Conservation (phyloP, 2,888 invertebrate species). For the Disparrhopalites patrizii region DNA sequence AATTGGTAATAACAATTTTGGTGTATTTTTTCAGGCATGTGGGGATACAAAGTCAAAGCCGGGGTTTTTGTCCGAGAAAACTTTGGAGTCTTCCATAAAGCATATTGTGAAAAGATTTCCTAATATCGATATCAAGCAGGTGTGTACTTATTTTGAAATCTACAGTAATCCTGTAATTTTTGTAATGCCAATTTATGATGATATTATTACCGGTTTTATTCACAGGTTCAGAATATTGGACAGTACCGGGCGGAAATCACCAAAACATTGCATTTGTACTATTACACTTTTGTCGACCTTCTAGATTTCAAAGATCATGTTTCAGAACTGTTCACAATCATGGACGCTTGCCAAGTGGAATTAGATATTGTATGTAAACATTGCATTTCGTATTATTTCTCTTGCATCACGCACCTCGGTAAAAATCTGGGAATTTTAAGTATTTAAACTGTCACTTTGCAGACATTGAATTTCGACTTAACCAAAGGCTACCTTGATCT, state of each 20-base stretch:
- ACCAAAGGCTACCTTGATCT: slow-evolving; percentile 94
- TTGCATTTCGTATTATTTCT: too few relatives aligned
- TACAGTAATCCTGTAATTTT: too few relatives aligned
- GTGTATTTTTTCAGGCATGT: slow-evolving; percentile 63
- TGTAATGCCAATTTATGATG: too few relatives aligned
- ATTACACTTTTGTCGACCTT: slow-evolving; percentile 98
- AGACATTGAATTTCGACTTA: slow-evolving; percentile 88
- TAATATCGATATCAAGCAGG: slow-evolving; percentile 85
- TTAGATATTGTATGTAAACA: slow-evolving; percentile 74
- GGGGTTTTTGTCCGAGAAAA: slow-evolving; percentile 92
- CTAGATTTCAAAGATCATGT: slow-evolving; percentile 96
- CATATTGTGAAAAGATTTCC: slow-evolving; percentile 93
- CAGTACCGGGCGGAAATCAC: slow-evolving; percentile 89
- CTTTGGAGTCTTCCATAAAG: slow-evolving; percentile 93
- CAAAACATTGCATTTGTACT: slow-evolving; percentile 92
- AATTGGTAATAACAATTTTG: too few relatives aligned
- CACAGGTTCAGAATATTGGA: slow-evolving; percentile 62
- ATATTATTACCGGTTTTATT: too few relatives aligned
- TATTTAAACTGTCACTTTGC: slow-evolving; percentile 8
- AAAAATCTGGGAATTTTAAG: too few relatives aligned
- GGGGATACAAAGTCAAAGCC: slow-evolving; percentile 98
- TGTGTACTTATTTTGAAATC: too few relatives aligned
- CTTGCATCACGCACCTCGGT: too few relatives aligned
- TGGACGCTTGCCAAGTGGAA: slow-evolving; percentile 93
- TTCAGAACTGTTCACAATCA: slow-evolving; percentile 82